Evolutionary conservation across 1,140 invertebrate species (phyloP).

Genomic region (Scaptomyza montana): DNA sequence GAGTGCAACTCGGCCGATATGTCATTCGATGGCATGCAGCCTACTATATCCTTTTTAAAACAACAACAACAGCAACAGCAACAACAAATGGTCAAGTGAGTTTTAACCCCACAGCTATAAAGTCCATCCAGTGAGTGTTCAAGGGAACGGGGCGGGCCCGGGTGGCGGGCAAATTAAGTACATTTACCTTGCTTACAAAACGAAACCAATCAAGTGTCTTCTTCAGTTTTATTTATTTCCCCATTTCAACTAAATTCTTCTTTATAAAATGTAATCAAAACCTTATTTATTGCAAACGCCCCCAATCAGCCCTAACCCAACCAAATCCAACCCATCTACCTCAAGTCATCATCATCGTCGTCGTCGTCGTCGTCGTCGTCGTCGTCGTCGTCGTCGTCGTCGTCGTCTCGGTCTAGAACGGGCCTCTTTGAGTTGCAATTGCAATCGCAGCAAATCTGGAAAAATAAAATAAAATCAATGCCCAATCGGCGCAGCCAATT

Average conservation of each 20-base stretch:
- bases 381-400: slow-evolving; percentile 22
- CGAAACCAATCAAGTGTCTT: slow-evolving; percentile 83
- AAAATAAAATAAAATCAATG: slow-evolving; percentile 77
- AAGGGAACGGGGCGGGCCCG: slow-evolving; percentile 7
- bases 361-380: too few relatives aligned
- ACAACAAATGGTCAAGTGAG: slow-evolving; percentile 78
- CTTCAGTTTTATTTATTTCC: slow-evolving; percentile 76
- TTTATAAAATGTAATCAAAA: slow-evolving; percentile 83
- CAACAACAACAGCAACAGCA: slow-evolving; percentile 65
- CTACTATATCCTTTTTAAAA: slow-evolving; percentile 96
- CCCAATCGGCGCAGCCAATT: slow-evolving; percentile 63
- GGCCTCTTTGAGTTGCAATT: slow-evolving; percentile 73
- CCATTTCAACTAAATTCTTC: slow-evolving; percentile 76
- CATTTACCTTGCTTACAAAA: slow-evolving; percentile 65
- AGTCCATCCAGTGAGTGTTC: slow-evolving; percentile 31
- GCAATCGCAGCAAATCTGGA: slow-evolving; percentile 51
- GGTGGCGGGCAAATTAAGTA: slow-evolving; percentile 48
- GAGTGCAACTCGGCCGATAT: slow-evolving; percentile 95
- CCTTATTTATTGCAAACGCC: slow-evolving; percentile 72
- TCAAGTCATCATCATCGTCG: slow-evolving; percentile 67
- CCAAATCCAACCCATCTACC: slow-evolving; percentile 4
- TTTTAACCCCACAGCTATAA: slow-evolving; percentile 48
- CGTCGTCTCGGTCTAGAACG: slow-evolving; percentile 43
- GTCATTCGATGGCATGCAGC: slow-evolving; percentile 94
- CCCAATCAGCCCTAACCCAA: slow-evolving; percentile 1